phyloP scores from a whole-genome alignment of 1,140 invertebrate species.

The Macrobrachium rosenbergii region DNA sequence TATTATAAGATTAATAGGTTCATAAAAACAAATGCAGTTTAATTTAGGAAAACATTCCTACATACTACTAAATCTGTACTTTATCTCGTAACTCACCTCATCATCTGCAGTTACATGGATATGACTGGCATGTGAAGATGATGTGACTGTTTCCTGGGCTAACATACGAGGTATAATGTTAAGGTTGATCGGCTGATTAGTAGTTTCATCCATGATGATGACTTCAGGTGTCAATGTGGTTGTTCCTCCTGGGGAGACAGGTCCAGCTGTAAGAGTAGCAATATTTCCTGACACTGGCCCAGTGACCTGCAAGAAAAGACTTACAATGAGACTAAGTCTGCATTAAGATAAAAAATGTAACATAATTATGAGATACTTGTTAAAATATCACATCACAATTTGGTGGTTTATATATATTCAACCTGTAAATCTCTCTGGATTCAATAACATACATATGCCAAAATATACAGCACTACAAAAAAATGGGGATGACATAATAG shows the following conservation, averaged over 20 bases:
- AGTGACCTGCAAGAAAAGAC: constrained; percentile 21
- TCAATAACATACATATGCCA: too few relatives aligned
- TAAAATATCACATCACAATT: too few relatives aligned
- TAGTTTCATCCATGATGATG: constrained; percentile 50
- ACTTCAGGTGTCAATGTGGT: constrained; percentile 49
- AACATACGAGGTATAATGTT: constrained; percentile 58
- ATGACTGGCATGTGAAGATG: constrained; percentile 41
- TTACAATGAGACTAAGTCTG: too few relatives aligned
- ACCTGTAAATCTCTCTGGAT: too few relatives aligned
- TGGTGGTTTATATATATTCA: too few relatives aligned
- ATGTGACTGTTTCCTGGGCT: constrained; percentile 24
- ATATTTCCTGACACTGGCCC: constrained; percentile 53
- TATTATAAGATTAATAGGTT: too few relatives aligned
- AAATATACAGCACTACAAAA: too few relatives aligned
- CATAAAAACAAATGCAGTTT: neutral
- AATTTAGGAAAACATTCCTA: neutral
- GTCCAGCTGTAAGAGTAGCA: constrained; percentile 42
- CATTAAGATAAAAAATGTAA: too few relatives aligned
- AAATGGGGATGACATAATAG: too few relatives aligned
- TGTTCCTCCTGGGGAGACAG: constrained; percentile 48
- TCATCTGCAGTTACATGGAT: constrained; percentile 45
- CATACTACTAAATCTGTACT: neutral
- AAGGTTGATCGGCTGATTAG: constrained; percentile 56
- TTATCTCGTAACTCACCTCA: constrained; percentile 9
- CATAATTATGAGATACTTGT: too few relatives aligned